Evolutionary conservation across 2,888 invertebrate genomes (phyloP), one percentile per base, ranked within the genome.

Genomic region (Drymonia ruficornis): DNA sequence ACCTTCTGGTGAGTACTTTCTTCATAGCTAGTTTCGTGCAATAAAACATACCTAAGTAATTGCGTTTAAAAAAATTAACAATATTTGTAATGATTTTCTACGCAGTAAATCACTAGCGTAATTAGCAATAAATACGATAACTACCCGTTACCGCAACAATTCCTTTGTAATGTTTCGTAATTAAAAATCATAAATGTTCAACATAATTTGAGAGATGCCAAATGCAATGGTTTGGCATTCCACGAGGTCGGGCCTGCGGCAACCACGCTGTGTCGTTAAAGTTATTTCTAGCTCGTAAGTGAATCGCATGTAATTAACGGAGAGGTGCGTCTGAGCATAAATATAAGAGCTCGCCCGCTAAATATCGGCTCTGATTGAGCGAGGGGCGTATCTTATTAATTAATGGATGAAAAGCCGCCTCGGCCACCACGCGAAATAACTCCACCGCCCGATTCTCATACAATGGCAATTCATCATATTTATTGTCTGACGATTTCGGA

Each of bases 311-410:
- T 83, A 87, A 89, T 89, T 85, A 87, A 83, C 79, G 65, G 71
- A 85, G 88, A 87, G 86, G 84, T 83, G 87, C 84, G 85, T 76
- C 82, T 67, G 75, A 78, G 69, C 84, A 85, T 87, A 86, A 86
- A 87, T 88, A 86, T 86, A 80, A 81, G 77, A 82, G 73, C 67
- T 78, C 79, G 79, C 76, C 73, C 71, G 80, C 84, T 86, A 85
- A 87, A 86, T 83, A 84, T 84, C 82, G 74, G 75, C 74, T 73
- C 80, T 87, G 88, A 88, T 87, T 84, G 86, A 89, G 81, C 82
- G 83, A 79, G 83, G 84, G 89, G 90, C 89, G 89, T 84, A 80
- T 76, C 84, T 78, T 84, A 86, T 89, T 90, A 89, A 90, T 90
- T 87, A 90, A 90, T 90, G 89, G 84, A 83, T 80, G 84, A 84